phyloP scores from a whole-genome alignment of 2,888 invertebrate species.

The Drosophila monieri region DNA sequence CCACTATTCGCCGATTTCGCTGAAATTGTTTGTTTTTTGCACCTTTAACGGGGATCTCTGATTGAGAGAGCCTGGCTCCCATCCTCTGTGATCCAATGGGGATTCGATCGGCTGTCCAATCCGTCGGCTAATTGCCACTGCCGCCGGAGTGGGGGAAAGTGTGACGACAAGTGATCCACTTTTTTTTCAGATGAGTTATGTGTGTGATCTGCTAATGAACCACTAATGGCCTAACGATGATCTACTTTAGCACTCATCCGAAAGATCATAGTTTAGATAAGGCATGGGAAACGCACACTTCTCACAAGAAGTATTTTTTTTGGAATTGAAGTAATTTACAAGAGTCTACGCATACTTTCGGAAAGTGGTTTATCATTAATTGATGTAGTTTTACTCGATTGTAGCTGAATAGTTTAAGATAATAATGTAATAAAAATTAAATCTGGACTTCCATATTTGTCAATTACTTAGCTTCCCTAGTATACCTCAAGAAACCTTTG shows the following conservation, averaged over 20 bases:
- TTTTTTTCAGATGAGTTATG: slow-evolving; percentile 29
- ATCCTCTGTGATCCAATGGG: slow-evolving; percentile 14
- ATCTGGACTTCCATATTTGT: no score
- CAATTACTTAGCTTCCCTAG: no score
- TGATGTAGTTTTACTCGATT: neutral
- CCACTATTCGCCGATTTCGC: slow-evolving; percentile 45
- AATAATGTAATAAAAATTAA: neutral
- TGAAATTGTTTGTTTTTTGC: slow-evolving; percentile 31
- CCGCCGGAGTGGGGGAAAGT: slow-evolving; percentile 28
- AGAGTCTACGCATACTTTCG: neutral
- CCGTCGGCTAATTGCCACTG: slow-evolving; percentile 35
- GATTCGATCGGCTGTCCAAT: slow-evolving; percentile 34
- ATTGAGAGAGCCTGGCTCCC: slow-evolving; percentile 22
- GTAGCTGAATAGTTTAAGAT: neutral
- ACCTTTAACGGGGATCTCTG: slow-evolving; percentile 40
- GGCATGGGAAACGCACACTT: neutral
- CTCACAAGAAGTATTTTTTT: neutral
- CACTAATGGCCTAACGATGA: slow-evolving; percentile 32
- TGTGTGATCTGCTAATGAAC: slow-evolving; percentile 43
- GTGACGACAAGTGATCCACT: slow-evolving; percentile 42
- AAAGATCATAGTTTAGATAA: slow-evolving; percentile 19
- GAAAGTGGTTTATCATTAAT: neutral
- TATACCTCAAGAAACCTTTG: no score
- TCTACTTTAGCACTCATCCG: slow-evolving; percentile 28
- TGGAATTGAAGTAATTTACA: neutral